Base-by-base conservation (phyloP, 2,113 vertebrate species). In the Rhinopomastus cyanomelas region DNA sequence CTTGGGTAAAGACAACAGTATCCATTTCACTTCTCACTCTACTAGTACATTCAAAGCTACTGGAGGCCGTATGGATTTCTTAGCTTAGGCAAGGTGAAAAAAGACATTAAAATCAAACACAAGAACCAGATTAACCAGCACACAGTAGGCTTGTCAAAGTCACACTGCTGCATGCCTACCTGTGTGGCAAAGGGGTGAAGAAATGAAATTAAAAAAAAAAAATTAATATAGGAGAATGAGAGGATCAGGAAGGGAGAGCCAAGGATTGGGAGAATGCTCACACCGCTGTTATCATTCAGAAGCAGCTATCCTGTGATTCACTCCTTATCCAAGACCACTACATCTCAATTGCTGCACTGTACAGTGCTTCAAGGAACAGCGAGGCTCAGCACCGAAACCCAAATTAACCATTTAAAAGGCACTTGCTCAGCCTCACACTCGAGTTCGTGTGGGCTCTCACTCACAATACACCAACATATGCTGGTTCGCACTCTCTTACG, bases 291-390 rank as follows among this genome's bases (percentile, higher is more conserved):
- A 73, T 85, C 55, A 55, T 34, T 77, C 42, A 34, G 53, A 55
- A 91, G 76, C 30, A 93, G 66, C 42, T 90, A 65, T 81, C 88
- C 76, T 88, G 65, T 81, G 85, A 85, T 81, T 92, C 88, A 87
- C 75, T 89, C 51, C 74, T 87, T 87, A 69, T 2, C 44, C 0
- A 2, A 91, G 68, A 62, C 77, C 80, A 85, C 61, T 69, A 90
- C 52, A 46, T 64, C 61, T 71, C 87, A 88, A 85, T 67, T 79
- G 81, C 88, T 66, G 68, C 30, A 81, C 61, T 44, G 30, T 22
- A 89, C 46, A 32, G 29, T 37, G n/a, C 76, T 89, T 72, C 67
- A 85, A 90, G 81, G 73, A 93, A 85, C 80, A 90, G 86, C 86
- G 84, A 81, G 80, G 48, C 51, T 87, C 46, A 76, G 69, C 18